Evolutionary conservation across 2,888 invertebrate genomes (phyloP), one percentile per base, ranked within the genome.

Genomic region (Macroteleia sp.): DNA sequence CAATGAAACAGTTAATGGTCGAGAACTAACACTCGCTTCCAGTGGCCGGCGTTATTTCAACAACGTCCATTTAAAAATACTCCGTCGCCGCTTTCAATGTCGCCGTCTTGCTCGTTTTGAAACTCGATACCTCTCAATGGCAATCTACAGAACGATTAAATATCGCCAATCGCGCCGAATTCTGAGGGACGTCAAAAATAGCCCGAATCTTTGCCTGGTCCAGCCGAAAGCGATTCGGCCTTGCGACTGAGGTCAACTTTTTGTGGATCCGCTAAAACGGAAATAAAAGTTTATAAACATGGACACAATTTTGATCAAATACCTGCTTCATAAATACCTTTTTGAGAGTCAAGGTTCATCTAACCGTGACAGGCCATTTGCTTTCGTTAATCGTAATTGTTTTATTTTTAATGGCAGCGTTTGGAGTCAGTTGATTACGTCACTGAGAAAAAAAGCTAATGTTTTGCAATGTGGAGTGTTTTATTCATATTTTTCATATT

Each of bases 121-220:
- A 57, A 59, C 42, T 42, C 42, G 56, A 57, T 30, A 57, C 42
- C 30, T 57, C 42, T 28, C 19, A 42, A 57, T 57, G 42, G 9
- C 30, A 10, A 54, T 39, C 25, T 17, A 39, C 22, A 14, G 28
- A 54, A 39, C 39, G n/a, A 34, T 52, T 34, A 12, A 12, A 34
- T 20, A 16, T 36, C 54, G 39, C 39, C 36, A 10, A 36, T 36
- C 36, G 36, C 36, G 14, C 36, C 36, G 14, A 36, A 14, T 36
- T n/a, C n/a, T n/a, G n/a, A n/a, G n/a, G n/a, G n/a, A n/a, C 16
- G 4, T 14, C 44, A 9, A 30, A 30, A 48, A 48, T 30, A 30
- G 30, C 28, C 30, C 30, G 48, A 48, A 30, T 30, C 54, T 54
- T 28, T 12, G 56, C 56, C 41, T 57, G 42, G 56, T 41, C 42